Percentiles rank a stretch among this genome's conserved stretches.
phyloP scores from a whole-genome alignment of 2,797 vertebrate species.

The Aselliscus stoliczkanus region DNA sequence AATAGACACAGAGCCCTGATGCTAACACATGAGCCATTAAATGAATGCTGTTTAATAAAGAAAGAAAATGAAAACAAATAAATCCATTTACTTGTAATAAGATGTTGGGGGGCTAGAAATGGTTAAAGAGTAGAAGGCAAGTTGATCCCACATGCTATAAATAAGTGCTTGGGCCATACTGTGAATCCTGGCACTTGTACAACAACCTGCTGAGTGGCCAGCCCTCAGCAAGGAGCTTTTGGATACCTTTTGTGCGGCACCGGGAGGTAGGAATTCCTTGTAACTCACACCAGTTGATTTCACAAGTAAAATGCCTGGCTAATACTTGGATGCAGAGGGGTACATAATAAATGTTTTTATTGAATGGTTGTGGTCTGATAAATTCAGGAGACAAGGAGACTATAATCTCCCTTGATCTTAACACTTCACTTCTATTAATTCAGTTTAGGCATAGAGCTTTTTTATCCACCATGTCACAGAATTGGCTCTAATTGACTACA shows the following conservation, averaged over 20 bases:
- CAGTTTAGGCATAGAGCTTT: constrained; percentile 9
- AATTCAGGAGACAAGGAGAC: constrained; percentile 19
- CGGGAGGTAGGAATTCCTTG: background rate
- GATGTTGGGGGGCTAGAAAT: background rate
- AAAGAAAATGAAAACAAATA: constrained; percentile 21
- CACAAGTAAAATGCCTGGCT: background rate
- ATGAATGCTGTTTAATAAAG: background rate
- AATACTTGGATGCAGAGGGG: constrained; percentile 21
- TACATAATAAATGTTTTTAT: constrained; percentile 43
- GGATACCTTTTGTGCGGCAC: background rate
- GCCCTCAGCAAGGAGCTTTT: background rate
- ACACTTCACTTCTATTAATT: constrained; percentile 22
- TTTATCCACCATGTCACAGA: constrained; percentile 28
- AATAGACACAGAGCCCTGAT: background rate
- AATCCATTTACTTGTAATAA: background rate
- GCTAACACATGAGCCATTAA: background rate
- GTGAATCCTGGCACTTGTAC: background rate
- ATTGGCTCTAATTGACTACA: constrained; percentile 26
- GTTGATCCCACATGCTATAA: background rate
- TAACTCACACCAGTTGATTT: constrained; percentile 36
- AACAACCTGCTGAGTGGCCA: background rate
- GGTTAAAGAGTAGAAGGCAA: background rate
- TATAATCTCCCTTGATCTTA: constrained; percentile 47
- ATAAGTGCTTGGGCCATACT: background rate
- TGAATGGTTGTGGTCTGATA: constrained; percentile 37